Evolutionary conservation across 2,113 vertebrate species (phyloP).

Genomic region (Tragelaphus buxtoni): DNA sequence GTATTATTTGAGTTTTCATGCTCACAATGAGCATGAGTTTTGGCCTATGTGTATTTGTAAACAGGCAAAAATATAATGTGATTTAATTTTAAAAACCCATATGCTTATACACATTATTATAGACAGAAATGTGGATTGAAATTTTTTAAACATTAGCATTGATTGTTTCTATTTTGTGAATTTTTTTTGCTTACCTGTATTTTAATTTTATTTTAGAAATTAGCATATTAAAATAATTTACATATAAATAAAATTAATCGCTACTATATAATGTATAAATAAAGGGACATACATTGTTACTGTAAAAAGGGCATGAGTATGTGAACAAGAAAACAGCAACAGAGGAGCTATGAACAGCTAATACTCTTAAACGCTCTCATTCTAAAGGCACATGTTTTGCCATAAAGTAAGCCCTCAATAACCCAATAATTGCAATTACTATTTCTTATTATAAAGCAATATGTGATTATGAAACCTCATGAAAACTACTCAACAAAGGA

Average conservation of each 20-base stretch:
- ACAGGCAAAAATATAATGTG: background rate
- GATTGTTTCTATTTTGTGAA: background rate
- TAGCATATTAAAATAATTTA: background rate
- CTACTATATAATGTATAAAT: background rate
- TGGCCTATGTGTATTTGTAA: background rate
- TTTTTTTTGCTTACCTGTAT: background rate
- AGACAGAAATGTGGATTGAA: background rate
- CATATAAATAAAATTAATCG: background rate
- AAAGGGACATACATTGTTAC: background rate
- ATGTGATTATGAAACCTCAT: background rate
- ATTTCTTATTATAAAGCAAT: background rate
- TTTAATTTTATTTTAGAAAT: conserved; percentile 7
- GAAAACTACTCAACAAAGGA: background rate
- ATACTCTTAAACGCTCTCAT: background rate
- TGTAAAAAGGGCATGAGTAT: background rate
- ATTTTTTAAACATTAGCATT: background rate
- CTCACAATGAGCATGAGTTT: background rate
- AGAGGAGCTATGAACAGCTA: background rate
- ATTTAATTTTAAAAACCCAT: background rate
- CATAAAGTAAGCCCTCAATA: background rate
- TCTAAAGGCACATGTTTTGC: background rate
- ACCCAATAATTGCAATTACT: background rate
- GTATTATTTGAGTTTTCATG: background rate
- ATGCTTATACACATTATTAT: background rate
- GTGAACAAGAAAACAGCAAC: background rate